phyloP scores from a whole-genome alignment of 2,113 vertebrate genomes.

The Taurulus bubalis region DNA sequence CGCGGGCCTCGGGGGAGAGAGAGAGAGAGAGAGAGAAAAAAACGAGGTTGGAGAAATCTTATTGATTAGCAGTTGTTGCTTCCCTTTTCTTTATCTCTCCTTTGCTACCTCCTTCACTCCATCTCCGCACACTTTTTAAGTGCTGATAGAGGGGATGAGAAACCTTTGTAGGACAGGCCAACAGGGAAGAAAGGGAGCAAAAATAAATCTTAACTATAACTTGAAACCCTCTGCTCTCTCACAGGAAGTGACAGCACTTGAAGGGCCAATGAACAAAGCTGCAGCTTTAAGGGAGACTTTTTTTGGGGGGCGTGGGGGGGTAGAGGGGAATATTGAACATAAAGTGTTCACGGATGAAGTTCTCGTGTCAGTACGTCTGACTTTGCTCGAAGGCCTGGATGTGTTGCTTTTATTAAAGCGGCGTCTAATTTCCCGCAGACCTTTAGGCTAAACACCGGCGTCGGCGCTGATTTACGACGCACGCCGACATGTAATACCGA shows the following conservation, averaged over 20 bases:
- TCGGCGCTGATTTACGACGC: conserved; percentile 61
- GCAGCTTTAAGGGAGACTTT: conserved; percentile 8
- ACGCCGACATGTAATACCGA: conserved; percentile 33
- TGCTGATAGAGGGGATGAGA: conserved; percentile 52
- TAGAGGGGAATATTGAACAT: neutral
- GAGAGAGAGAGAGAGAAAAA: conserved; percentile 1
- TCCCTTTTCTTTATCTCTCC: conserved; percentile 75
- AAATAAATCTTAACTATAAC: conserved; percentile 50
- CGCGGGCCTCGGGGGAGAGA: conserved; percentile 53
- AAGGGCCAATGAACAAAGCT: conserved; percentile 43
- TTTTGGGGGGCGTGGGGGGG: no score
- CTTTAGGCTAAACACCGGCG: conserved; percentile 47
- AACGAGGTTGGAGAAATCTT: conserved; percentile 77
- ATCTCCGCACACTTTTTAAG: conserved; percentile 60
- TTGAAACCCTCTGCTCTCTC: conserved; percentile 43
- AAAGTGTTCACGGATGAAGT: conserved; percentile 19
- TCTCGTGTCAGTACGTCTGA: conserved; percentile 34
- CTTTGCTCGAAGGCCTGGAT: conserved; percentile 27
- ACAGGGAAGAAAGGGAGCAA: conserved; percentile 33
- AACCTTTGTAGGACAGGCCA: conserved; percentile 66
- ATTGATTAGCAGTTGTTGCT: conserved; percentile 82
- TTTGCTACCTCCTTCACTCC: conserved; percentile 55
- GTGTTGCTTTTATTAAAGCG: conserved; percentile 41
- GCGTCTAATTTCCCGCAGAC: conserved; percentile 48
- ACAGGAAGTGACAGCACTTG: conserved; percentile 35